Evolutionary conservation across 2,113 vertebrate genomes (phyloP).

Genomic region (Regulus satrapa): DNA sequence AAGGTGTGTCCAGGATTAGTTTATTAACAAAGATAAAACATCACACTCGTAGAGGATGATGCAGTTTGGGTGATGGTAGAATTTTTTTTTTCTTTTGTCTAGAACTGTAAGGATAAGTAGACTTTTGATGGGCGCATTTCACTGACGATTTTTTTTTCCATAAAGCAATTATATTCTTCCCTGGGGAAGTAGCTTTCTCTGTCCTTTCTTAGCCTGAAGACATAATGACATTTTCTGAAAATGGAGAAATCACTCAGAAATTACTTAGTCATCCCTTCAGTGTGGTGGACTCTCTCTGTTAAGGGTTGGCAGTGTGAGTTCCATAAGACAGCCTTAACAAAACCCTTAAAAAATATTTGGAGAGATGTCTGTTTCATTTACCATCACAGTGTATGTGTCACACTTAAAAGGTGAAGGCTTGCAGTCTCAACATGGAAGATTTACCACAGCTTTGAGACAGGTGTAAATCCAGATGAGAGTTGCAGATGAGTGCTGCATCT

Average conservation of each 20-base stretch:
- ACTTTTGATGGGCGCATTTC: background rate
- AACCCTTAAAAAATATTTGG: background rate
- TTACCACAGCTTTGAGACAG: background rate
- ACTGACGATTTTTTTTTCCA: background rate
- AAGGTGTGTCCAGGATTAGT: background rate
- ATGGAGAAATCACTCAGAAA: background rate
- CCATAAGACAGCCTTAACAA: background rate
- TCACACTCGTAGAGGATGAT: background rate
- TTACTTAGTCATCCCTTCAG: background rate
- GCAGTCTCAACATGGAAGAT: background rate
- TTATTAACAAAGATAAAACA: background rate
- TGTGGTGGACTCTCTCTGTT: fast-evolving
- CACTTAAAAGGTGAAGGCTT: background rate
- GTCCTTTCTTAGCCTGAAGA: background rate
- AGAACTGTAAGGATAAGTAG: background rate
- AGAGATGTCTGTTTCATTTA: background rate
- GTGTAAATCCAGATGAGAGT: background rate
- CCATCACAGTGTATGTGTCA: background rate
- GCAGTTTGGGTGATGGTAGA: background rate
- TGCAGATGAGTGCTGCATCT: background rate
- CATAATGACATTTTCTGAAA: background rate
- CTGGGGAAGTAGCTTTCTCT: background rate
- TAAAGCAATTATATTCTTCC: background rate
- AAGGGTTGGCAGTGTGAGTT: background rate
- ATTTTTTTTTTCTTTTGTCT: background rate